A percentile compares a stretch with the other conserved stretches of the same genome.
phyloP scores from a whole-genome alignment of 2,113 vertebrate genomes.

The Muntiacus muntjak region DNA sequence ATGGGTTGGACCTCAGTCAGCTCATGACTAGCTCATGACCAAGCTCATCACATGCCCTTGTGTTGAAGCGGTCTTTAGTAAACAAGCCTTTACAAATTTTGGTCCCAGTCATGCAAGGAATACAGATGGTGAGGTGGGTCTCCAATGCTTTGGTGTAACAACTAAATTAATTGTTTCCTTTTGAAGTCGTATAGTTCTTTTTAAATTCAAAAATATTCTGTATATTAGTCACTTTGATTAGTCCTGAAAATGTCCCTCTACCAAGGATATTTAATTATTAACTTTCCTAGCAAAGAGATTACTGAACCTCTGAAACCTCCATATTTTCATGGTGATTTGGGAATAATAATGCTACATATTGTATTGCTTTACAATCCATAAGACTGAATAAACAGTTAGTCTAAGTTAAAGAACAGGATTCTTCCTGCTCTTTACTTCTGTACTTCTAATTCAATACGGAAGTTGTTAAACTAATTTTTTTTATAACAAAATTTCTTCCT shows the following conservation, averaged over 20 bases:
- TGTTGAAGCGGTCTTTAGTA: not conserved
- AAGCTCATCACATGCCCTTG: not conserved
- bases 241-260: not conserved
- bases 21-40: not conserved
- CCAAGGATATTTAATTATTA: not conserved
- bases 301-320: not conserved
- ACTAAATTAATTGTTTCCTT: not conserved
- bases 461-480: not conserved
- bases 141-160: not conserved
- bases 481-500: not conserved
- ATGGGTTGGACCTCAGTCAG: not conserved
- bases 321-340: not conserved
- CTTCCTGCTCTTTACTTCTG: not conserved
- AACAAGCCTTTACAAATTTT: not conserved
- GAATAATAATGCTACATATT: not conserved
- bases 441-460: not conserved
- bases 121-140: not conserved
- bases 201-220: not conserved
- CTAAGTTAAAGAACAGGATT: not conserved
- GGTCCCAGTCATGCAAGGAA: not conserved
- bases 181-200: not conserved
- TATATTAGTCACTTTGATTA: not conserved
- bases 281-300: not conserved
- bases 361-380: not conserved
- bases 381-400: not conserved